Evolutionary conservation across 2,888 invertebrate species (phyloP), one percentile per base, ranked within the genome.

Genomic region (Azorinus chamasolen): DNA sequence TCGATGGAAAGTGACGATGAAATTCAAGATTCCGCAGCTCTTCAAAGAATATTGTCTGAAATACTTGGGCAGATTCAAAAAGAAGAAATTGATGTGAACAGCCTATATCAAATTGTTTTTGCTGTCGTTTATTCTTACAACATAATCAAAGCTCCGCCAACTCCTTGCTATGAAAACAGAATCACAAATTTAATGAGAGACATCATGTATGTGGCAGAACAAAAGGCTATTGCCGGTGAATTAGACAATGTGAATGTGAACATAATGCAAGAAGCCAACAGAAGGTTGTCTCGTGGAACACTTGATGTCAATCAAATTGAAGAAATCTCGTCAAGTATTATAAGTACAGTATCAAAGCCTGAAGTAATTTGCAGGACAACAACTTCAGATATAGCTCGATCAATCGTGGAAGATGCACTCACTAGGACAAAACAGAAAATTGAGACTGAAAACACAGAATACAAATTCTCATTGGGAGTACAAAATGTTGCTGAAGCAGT

Each of bases 121-220:
- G 66, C 81, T 8, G 71, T 81, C 37, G 77, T 77, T 1, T 81
- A 57, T 53, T 62, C 81, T 0, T 81, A 81, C 54, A 81, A 74
- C 51, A 59, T 57, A n/a, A 65, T 81, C 12, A 81, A 68, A 54
- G 45, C 62, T 16, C 54, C 70, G 59, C 41, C 66, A 41, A 43
- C 51, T 4, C 37, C 50, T 3, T 64, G 43, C 0, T 61, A 43
- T 59, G 81, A 74, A 57, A 51, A 51, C 12, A 55, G 51, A 41
- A 43, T 74, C 0, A 74, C 74, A n/a, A 48, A 50, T 39, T 53
- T 77, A 2, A 32, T 75, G 22, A 63, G 55, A 45, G 77, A 77
- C 2, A n/a, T 81, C 6, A 25, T 77, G 24, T 16, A 39, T 27
- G 61, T 55, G 4, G 62, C 66, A 24, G 81, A 77, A 41, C 74